Evolutionary conservation across 2,888 invertebrate species (phyloP), one percentile per base, ranked within the genome.

Genomic region (Masnerella sp.): DNA sequence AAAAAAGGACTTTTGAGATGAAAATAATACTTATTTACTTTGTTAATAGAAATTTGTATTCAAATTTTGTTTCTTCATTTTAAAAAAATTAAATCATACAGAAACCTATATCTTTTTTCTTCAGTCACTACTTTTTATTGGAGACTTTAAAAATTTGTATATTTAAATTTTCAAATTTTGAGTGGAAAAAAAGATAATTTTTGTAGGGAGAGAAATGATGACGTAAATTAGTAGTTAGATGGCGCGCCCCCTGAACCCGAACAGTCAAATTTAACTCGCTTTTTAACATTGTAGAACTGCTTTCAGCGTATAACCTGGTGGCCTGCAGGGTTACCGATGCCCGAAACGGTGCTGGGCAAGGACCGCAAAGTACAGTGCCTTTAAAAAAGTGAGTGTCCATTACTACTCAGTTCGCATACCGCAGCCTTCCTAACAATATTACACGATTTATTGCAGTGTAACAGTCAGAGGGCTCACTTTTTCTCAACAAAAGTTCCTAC

Each of bases 231-330:
- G 79, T 81, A 81, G 81, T 77, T 62, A 77, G 72, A 62, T 71
- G 77, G 79, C 83, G 78, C 78, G 78, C 81, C 77, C 74, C 78
- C 74, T n/a, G 78, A 75, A 71, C 51, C 64, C 71, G 78, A 77
- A 76, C 64, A 43, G 47, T 77, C 74, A 15, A 18, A 8, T 71
- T 83, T 85, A 85, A 85, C 79, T 80, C 74, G 78, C 76, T 84
- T 82, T 86, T 84, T 85, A 83, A 85, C 81, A 84, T 87, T 87
- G 70, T 85, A 87, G 87, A 87, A 87, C 85, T 87, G 92, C 89
- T 94, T 95, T 89, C 94, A 97, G 97, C 96, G 90, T 97, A 97
- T 93, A 96, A 96, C 91, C 96, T 97, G 96, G 97, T 97, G 92
- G 95, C 97, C 89, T 96, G 96, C 92, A 93, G 97, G 88, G 94